phyloP scores from a whole-genome alignment of 2,888 invertebrate genomes.

The Oscheius sp. region DNA sequence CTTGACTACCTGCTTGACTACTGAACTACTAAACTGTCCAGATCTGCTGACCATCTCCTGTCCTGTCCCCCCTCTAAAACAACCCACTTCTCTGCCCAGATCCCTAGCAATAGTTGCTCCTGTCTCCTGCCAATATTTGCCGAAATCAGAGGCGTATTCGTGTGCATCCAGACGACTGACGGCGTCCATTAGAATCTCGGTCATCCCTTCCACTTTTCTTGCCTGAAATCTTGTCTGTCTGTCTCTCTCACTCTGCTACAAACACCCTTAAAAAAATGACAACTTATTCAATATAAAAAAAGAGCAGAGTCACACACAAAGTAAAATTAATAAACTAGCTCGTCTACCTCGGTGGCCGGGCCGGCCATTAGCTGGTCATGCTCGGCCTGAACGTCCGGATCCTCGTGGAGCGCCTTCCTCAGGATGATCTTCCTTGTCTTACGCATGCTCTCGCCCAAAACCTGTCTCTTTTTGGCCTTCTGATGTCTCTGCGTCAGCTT shows the following conservation, averaged over 20 bases:
- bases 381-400: background rate
- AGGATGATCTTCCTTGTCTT: background rate
- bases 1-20: no score
- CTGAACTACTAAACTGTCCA: no score
- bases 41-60: no score
- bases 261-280: no score
- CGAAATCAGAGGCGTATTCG: slow-evolving; percentile 6
- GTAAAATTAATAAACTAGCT: background rate
- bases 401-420: slow-evolving; percentile 1
- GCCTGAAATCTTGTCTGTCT: background rate
- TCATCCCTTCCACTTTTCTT: background rate
- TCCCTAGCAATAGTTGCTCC: slow-evolving; percentile 12
- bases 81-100: background rate
- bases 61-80: background rate
- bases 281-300: no score
- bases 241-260: no score
- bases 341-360: background rate
- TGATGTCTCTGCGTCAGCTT: background rate
- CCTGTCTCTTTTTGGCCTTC: background rate
- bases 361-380: background rate
- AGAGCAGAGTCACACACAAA: background rate
- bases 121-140: slow-evolving; percentile 1
- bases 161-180: slow-evolving; percentile 3
- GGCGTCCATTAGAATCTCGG: slow-evolving; percentile 5
- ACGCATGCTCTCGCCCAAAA: background rate